Percentiles rank a stretch among this genome's conserved stretches.
Conservation (phyloP, 1,140 invertebrate species). For the Nilaparvata lugens region DNA sequence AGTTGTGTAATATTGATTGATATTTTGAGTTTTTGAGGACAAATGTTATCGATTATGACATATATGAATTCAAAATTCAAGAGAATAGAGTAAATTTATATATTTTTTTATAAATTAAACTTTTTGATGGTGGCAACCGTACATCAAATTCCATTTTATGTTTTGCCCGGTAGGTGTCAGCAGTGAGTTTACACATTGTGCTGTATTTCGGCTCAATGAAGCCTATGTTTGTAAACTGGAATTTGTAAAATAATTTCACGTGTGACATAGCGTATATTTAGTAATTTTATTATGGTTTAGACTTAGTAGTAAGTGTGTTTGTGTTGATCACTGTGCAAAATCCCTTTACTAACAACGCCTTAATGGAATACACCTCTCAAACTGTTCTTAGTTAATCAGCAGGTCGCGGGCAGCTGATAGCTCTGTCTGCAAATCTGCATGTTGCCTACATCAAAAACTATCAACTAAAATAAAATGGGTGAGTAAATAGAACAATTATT, state of each 20-base stretch:
- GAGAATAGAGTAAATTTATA: too few relatives aligned
- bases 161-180: background rate
- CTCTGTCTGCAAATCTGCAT: constrained; percentile 7
- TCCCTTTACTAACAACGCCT: background rate
- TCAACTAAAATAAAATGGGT: constrained; percentile 2
- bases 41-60: too few relatives aligned
- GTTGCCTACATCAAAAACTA: constrained; percentile 5
- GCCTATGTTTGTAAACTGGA: constrained; percentile 12
- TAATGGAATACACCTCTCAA: constrained; percentile 2
- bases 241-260: constrained; percentile 5
- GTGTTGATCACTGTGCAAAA: background rate
- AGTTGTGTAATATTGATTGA: too few relatives aligned
- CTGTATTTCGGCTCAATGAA: constrained; percentile 15
- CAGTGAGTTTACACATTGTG: background rate
- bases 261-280: background rate
- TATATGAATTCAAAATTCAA: too few relatives aligned
- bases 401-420: constrained; percentile 15
- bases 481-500: background rate
- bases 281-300: background rate
- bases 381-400: constrained; percentile 12
- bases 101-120: too few relatives aligned
- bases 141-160: too few relatives aligned
- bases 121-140: too few relatives aligned
- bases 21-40: too few relatives aligned
- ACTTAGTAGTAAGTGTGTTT: background rate